Evolutionary conservation across 2,888 invertebrate genomes (phyloP), one percentile per base, ranked within the genome.

Genomic region (Pristionchus entomophagus): DNA sequence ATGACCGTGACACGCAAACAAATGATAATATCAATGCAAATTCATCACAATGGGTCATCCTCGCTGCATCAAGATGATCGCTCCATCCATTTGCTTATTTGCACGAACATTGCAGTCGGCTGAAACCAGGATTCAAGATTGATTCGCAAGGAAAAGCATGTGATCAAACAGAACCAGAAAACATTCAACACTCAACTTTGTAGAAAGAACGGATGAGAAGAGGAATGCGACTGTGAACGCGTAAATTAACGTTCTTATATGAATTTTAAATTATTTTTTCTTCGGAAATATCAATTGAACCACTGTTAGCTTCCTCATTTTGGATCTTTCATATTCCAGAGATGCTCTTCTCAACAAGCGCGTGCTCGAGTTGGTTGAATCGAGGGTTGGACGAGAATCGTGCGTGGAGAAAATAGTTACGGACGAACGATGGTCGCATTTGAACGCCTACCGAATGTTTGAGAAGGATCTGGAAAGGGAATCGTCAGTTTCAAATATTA

Each of bases 201-300:
- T n/a, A n/a, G n/a, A n/a, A n/a, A n/a, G n/a, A n/a, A n/a, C n/a
- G n/a, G 45, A 77, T 45, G n/a, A 77, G 26, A 6, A n/a, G n/a
- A 77, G 77, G 14, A 77, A 77, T 38, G 41, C 77, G 45, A 77
- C 77, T 1, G 35, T 22, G 17, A 77, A 77, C n/a, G 45, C 45
- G 77, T 77, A 62, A n/a, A n/a, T n/a, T n/a, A 29, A 62, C 59
- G 4, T 29, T 62, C 59, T 56, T 62, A 29, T 62, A 53, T 17
- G 4, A 53, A 53, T 45, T 10, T 14, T 45, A 6, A 45, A 10
- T 45, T 45, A 10, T 45, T 14, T 10, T 45, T 14, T 10, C 45
- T 45, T 45, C 45, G 45, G 45, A 10, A 45, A 45, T 45, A 10
- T 45, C 45, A 45, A 45, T 14, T 6, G 45, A 45, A 45, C 8